These are phyloP conservation scores for Chrysolina oricalcia DNA, from an alignment of 2,888 invertebrate species.

Conservation along the genomic window DNA sequence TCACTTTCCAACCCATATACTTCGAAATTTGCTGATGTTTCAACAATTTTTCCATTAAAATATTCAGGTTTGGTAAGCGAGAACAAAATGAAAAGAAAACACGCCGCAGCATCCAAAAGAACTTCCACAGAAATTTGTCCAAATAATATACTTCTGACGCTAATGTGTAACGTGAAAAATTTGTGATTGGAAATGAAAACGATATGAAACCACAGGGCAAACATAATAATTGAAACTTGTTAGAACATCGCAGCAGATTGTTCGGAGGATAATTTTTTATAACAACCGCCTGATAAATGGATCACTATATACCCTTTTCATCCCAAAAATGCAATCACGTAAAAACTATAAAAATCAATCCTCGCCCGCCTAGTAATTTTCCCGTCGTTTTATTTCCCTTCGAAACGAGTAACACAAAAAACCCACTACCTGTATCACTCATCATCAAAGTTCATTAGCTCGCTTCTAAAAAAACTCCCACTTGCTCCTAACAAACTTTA, in stretches of 20 bases:
- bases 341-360: slow-evolving; percentile 30
- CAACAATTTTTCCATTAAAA: neutral
- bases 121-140: neutral
- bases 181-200: neutral
- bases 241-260: too few relatives aligned
- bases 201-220: neutral
- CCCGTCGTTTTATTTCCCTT: slow-evolving; percentile 6
- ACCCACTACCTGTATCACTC: slow-evolving; percentile 29
- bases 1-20: neutral
- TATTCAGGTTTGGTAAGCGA: neutral
- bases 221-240: too few relatives aligned
- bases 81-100: neutral
- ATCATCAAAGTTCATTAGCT: slow-evolving; percentile 34
- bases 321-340: slow-evolving; percentile 9
- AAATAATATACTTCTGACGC: neutral
- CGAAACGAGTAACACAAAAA: slow-evolving; percentile 27
- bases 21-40: neutral
- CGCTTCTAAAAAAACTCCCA: slow-evolving; percentile 21
- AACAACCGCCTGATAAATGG: neutral
- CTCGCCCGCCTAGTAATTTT: slow-evolving; percentile 18
- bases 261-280: neutral
- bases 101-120: neutral
- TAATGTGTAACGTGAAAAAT: neutral
- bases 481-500: slow-evolving; percentile 31
- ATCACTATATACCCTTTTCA: neutral